Percentiles rank a stretch among this genome's conserved stretches.
These are phyloP conservation scores for Tyria jacobaeae DNA, from an alignment of 2,888 invertebrate genomes.

Conservation along the genomic window DNA sequence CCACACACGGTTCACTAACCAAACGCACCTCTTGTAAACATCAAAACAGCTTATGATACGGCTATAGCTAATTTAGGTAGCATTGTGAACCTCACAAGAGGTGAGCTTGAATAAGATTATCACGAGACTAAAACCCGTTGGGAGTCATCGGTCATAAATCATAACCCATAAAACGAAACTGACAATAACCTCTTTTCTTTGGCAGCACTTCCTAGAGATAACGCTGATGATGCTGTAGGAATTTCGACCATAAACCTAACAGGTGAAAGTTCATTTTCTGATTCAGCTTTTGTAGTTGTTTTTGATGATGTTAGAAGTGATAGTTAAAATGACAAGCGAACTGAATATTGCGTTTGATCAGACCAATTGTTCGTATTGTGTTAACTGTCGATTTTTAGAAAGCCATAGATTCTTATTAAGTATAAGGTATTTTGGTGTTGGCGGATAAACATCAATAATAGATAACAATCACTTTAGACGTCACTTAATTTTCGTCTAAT, in stretches of 20 bases:
- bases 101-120: constrained; percentile 84
- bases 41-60: constrained; percentile 73
- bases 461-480: constrained; percentile 74
- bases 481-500: constrained; percentile 71
- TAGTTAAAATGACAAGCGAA: constrained; percentile 85
- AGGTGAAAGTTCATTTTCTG: constrained; percentile 25
- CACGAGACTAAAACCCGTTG: constrained; percentile 82
- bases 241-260: constrained; percentile 46
- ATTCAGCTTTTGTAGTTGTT: constrained; percentile 32
- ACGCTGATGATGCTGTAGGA: constrained; percentile 29
- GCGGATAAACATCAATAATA: constrained; percentile 81
- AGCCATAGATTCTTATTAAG: constrained; percentile 71
- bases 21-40: constrained; percentile 63
- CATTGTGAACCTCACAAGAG: constrained; percentile 84
- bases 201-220: constrained; percentile 74
- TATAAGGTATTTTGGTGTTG: constrained; percentile 66
- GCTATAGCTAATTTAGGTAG: constrained; percentile 86
- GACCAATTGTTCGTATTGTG: constrained; percentile 85
- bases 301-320: constrained; percentile 67
- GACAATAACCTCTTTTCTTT: constrained; percentile 82
- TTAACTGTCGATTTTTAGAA: constrained; percentile 80
- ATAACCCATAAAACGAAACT: constrained; percentile 85
- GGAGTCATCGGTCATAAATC: constrained; percentile 86
- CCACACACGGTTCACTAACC: constrained; percentile 69
- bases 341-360: constrained; percentile 86